Percentiles rank a stretch among this genome's conserved stretches.
Conservation (phyloP, 2,113 vertebrate genomes). For the Datnioides undecimradiatus region DNA sequence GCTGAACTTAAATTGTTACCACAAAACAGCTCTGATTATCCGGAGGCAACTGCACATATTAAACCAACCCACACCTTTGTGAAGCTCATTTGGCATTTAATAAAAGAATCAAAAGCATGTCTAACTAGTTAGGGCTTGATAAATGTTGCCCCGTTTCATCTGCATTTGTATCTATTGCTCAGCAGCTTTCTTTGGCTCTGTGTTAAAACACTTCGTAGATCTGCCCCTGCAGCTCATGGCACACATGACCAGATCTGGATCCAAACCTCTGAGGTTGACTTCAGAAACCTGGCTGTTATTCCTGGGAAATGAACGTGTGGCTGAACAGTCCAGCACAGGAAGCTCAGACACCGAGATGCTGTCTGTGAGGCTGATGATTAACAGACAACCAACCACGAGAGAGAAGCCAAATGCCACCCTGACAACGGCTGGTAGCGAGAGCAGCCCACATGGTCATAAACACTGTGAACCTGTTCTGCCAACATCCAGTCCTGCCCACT, state of each 20-base stretch:
- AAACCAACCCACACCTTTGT: conserved; percentile 14
- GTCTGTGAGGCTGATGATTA: conserved; percentile 57
- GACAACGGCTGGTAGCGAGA: conserved; percentile 42
- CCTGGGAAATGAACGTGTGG: conserved; percentile 46
- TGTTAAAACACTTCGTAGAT: conserved; percentile 14
- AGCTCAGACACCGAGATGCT: conserved; percentile 42
- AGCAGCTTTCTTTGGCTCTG: conserved; percentile 11
- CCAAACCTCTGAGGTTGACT: conserved; percentile 17
- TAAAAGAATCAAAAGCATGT: not conserved
- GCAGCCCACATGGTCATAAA: conserved; percentile 40
- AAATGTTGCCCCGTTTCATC: conserved; percentile 18
- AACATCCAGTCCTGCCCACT: conserved; percentile 5
- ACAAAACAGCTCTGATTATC: not conserved
- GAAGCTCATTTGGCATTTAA: conserved; percentile 11
- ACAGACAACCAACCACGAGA: conserved; percentile 50
- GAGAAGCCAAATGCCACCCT: conserved; percentile 43
- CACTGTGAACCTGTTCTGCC: conserved; percentile 59
- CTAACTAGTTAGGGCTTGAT: conserved; percentile 11
- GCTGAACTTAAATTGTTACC: not conserved
- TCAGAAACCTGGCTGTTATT: conserved; percentile 31
- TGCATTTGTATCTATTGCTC: not conserved
- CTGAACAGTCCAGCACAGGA: conserved; percentile 13
- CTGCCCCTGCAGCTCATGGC: conserved; percentile 17
- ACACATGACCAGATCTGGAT: conserved; percentile 10
- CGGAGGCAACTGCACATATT: not conserved